A percentile compares a stretch with the other conserved stretches of the same genome.
These are phyloP conservation scores for Maniola hyperantus DNA, from an alignment of 2,888 invertebrate species.

Conservation along the genomic window DNA sequence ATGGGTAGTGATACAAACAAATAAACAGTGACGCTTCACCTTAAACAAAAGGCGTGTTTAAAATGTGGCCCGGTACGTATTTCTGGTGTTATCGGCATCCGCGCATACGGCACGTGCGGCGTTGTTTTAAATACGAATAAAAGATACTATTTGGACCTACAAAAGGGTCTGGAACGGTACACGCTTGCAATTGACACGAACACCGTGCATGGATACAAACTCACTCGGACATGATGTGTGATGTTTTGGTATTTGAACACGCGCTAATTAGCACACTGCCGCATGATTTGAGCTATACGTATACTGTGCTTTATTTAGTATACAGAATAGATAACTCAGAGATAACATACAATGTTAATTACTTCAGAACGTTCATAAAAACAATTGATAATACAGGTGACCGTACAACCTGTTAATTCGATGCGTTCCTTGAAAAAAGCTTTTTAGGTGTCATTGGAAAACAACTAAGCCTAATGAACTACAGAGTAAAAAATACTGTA, in stretches of 20 bases:
- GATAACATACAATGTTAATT: neutral
- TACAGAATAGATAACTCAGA: neutral
- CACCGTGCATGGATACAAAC: slow-evolving; percentile 31
- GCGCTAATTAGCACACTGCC: slow-evolving; percentile 28
- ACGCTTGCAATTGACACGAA: slow-evolving; percentile 39
- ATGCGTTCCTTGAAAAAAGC: too few species aligned
- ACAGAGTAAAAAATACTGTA: too few species aligned
- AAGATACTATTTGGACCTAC: slow-evolving; percentile 38
- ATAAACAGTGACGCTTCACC: slow-evolving; percentile 22
- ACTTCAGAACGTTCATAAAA: neutral
- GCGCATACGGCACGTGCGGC: slow-evolving; percentile 40
- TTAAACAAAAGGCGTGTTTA: slow-evolving; percentile 39
- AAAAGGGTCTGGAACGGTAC: slow-evolving; percentile 39
- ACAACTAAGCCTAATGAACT: too few species aligned
- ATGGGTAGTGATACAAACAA: neutral
- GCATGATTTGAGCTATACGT: slow-evolving; percentile 8
- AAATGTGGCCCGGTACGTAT: slow-evolving; percentile 41
- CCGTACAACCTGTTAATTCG: too few species aligned
- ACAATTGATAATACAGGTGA: too few species aligned
- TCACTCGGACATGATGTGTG: slow-evolving; percentile 32
- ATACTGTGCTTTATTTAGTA: neutral
- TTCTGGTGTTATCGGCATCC: slow-evolving; percentile 40
- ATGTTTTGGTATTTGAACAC: slow-evolving; percentile 36
- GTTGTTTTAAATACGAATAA: slow-evolving; percentile 42
- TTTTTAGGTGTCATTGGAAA: too few species aligned